Base-by-base conservation (phyloP, 2,888 invertebrate species). In the Alloscopus bannaensis region DNA sequence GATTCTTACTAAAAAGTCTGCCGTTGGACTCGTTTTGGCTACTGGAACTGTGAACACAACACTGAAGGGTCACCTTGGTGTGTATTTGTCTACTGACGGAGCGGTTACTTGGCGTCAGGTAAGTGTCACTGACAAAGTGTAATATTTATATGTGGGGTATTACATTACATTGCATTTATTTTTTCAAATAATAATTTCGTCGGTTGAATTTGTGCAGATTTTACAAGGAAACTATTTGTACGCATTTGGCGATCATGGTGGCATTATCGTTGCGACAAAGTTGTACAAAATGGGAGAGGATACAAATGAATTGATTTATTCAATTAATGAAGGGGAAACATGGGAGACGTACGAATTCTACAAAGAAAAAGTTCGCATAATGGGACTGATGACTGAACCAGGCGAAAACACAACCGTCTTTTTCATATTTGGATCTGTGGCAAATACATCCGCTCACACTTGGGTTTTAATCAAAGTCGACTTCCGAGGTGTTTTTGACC, bases 321-420 rank as follows among this genome's bases (percentile, higher is more conserved):
- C 97, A 0, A 93, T 92, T 0, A 94, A 97, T 87, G 95, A 96
- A 88, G 96, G 96, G 36, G 92, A 93, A 87, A 92, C 91, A 20
- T 97, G 96, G 96, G 90, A 91, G 75, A 90, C 91, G 31, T 91
- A 93, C 86, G 89, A 90, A 88, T 92, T 93, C 87, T 93, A 94
- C 87, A 70, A 91, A 29, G 91, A 93, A 79, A 92, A 94, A 87
- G 91, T 97, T 16, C 91, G 93, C 70, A 92, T 97, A n/a, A 95
- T 96, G 88, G 80, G 80, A 11, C 29, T 80, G n/a, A 75, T 80
- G 75, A 80, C 80, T 16, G 80, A 80, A 20, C 75, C 80, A 2
- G 96, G 96, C n/a, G 95, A 96, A 88, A 96, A 95, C 87, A 95
- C 96, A 0, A 95, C 96, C 0, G 92, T 94, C 0, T 96, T 97